Evolutionary conservation across 2,797 vertebrate species (phyloP), one percentile per base, ranked within the genome.

Genomic region (Lithobates pipiens): DNA sequence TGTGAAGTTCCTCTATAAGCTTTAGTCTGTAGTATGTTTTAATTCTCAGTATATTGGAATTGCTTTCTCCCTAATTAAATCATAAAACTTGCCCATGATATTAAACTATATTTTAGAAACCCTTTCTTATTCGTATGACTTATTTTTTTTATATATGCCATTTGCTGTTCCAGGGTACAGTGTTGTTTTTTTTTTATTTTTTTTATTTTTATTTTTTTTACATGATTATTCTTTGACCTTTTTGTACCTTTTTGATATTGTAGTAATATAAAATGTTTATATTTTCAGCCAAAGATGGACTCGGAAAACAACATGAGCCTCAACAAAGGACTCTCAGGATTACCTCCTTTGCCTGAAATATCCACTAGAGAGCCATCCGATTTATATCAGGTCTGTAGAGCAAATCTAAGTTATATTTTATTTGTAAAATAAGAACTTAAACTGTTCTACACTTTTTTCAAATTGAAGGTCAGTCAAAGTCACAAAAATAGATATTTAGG

Each of bases 261-360:
- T 67, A 13, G 6, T 57, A 57, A 23, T 9, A 23, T 57, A 67
- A 67, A 27, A 10, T 25, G 2, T 67, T 27, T 10, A 91, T 89
- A 78, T 85, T 3, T 77, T 25, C 78, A 93, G 93, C 61, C 63
- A 1, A 88, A 83, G 74, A 88, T 23, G 2, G 88, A 91, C 85
- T 94, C 94, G 0, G 83, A 90, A 50, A 89, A 87, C 87, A 94
- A 93, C 50, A 94, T 94, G 93, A 96, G 93, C 89, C 88, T 90
- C 42, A 89, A 46, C n/a, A 90, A 89, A 77, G 65, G 0, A 42
- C 84, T 88, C 18, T 91, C 84, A 0, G 89, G 94, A 44, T 89
- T 93, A 6, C 92, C 92, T 0, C 89, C 90, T 76, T 88, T 90
- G 3, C 92, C 94, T 9, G 3, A 61, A 77, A 77, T 89, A 70